A percentile compares a stretch with the other conserved stretches of the same genome.
These are phyloP conservation scores for Psephotus haematonotus DNA, from an alignment of 2,113 vertebrate species.

Conservation along the genomic window DNA sequence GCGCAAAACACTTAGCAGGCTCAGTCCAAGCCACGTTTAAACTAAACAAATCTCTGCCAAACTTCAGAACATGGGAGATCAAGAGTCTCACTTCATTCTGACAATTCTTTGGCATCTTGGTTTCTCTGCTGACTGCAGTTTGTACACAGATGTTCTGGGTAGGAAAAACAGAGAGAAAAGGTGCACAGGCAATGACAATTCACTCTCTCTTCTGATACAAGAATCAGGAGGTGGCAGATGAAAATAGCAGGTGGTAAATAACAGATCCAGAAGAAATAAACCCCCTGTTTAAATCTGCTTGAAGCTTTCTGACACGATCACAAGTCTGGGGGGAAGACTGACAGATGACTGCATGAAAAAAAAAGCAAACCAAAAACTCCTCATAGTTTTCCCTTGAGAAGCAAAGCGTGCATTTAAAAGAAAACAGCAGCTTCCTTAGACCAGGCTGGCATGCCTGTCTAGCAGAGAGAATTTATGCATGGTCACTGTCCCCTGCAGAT, in stretches of 20 bases:
- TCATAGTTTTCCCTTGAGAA: neutral
- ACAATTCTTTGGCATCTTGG: neutral
- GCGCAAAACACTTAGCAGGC: neutral
- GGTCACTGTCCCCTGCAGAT: neutral
- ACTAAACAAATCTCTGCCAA: neutral
- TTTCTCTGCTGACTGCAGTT: neutral
- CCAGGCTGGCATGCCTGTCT: neutral
- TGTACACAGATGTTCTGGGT: neutral
- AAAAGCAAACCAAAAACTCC: neutral
- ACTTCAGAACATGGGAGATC: neutral
- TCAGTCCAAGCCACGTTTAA: neutral
- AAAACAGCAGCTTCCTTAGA: neutral
- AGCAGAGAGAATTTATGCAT: neutral
- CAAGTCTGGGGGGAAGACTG: neutral
- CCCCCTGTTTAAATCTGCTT: neutral
- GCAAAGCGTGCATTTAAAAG: neutral
- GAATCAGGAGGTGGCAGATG: neutral
- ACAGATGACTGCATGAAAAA: neutral
- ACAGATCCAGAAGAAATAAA: neutral
- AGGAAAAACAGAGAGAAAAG: neutral
- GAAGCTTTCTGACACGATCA: neutral
- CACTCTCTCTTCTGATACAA: neutral
- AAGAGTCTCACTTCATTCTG: neutral
- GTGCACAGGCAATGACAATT: neutral
- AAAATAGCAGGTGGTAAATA: slow-evolving; percentile 15